Base-by-base conservation (phyloP, 2,113 vertebrate species). In the Damaliscus lunatus region DNA sequence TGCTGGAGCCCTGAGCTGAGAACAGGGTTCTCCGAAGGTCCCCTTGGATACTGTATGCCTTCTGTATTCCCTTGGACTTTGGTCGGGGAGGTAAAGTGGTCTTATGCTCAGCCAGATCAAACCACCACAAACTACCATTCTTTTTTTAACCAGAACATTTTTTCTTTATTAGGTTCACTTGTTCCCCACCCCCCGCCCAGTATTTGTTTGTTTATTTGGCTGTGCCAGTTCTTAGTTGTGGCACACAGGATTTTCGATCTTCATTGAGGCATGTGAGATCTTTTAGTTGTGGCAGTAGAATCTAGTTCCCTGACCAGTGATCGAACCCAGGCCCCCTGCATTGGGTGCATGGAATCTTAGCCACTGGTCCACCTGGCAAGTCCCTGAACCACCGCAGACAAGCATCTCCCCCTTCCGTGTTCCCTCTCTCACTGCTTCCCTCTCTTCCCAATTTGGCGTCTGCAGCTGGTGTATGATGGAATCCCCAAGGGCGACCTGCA, bases 401-500 rank as follows among this genome's bases (percentile, higher is more conserved):
- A 60, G 10, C 40, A 7, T 80, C 67, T 40, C 60, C 46, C 67
- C 27, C 2, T 60, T 36, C 43, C 33, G 1, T 0, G 7, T 43
- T 31, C 36, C 53, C 17, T 25, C 33, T 40, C 81, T 97, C 43
- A 84, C 46, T 1, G 0, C 33, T 14, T 19, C 25, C 60, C 59
- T 83, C 31, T 62, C 50, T 57, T 36, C 40, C 93, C 88, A 0
- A 0, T 71, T 55, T 67, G 96, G 16, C 13, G 16, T 95, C 36
- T 92, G 0, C 98, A 99, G 99, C 98, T 99, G 99, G 99, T 99
- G 86, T 99, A 99, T 4, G 99, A 99, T 0, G 99, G 99, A 46
- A 99, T 99, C 98, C 99, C 99, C 6, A 98, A 97, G 80, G 99
- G 99, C 6, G 99, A 99, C 98, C 99, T 99, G 97, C 99, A 99